phyloP scores from a whole-genome alignment of 2,113 vertebrate genomes.

The Elephantulus edwardii region DNA sequence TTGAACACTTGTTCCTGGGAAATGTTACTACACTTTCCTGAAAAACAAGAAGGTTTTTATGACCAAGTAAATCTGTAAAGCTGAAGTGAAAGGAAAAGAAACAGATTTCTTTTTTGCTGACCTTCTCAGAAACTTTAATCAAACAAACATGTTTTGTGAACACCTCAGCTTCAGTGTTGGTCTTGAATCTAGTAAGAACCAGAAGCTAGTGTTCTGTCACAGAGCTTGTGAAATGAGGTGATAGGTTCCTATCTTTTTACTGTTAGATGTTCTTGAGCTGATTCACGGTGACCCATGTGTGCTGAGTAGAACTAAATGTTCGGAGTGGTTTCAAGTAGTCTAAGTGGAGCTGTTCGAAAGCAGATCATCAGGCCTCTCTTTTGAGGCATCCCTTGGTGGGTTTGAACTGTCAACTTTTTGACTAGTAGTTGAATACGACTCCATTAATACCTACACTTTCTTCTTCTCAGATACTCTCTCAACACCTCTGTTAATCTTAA shows the following conservation, averaged over 20 bases:
- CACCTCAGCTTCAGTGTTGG: neutral
- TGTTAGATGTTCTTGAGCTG: neutral
- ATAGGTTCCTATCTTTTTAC: neutral
- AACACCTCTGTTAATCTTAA: too few species aligned
- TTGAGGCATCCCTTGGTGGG: neutral
- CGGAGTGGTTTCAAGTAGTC: neutral
- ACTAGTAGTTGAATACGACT: neutral
- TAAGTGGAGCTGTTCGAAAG: neutral
- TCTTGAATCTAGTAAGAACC: constrained; percentile 26
- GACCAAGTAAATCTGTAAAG: constrained; percentile 17
- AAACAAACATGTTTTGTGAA: neutral
- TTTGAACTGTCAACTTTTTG: neutral
- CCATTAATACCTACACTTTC: too few species aligned
- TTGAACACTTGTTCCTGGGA: constrained; percentile 6
- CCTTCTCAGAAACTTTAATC: constrained; percentile 31
- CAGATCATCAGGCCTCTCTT: neutral
- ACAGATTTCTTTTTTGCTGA: neutral
- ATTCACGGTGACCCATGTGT: neutral
- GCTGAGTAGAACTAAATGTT: neutral
- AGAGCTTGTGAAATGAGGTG: constrained; percentile 46
- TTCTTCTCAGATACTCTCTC: too few species aligned
- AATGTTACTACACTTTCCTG: constrained; percentile 38
- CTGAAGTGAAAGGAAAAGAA: constrained; percentile 30
- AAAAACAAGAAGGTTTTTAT: constrained; percentile 24
- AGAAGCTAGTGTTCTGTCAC: neutral